These are phyloP conservation scores for Rhabditophanes sp. DNA, from an alignment of 2,888 invertebrate species.

Conservation along the genomic window DNA sequence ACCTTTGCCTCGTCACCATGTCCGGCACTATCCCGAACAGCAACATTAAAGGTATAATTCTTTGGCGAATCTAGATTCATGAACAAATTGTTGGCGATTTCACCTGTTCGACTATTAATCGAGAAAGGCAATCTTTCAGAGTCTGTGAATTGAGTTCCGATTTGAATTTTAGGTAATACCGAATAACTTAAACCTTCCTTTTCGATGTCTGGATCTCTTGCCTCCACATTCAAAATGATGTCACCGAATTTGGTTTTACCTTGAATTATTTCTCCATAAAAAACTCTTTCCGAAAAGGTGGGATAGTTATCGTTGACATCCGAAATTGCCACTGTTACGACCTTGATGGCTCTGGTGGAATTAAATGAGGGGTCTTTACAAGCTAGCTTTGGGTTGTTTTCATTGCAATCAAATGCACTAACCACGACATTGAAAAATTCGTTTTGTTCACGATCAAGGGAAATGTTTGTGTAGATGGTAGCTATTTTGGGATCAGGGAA, in stretches of 20 bases:
- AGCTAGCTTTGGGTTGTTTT: constrained; percentile 5
- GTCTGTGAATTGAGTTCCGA: constrained; percentile 8
- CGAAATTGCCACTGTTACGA: constrained; percentile 1
- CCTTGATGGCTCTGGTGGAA: constrained; percentile 6
- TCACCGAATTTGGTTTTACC: constrained; percentile 9
- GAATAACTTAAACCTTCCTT: constrained; percentile 7
- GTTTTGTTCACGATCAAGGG: not conserved
- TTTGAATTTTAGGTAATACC: constrained; percentile 8
- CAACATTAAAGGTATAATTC: constrained; percentile 7
- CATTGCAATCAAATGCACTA: not conserved
- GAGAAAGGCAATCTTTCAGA: constrained; percentile 9
- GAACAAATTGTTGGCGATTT: constrained; percentile 5
- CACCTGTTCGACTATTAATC: constrained; percentile 5
- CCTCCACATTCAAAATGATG: constrained; percentile 7
- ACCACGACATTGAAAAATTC: not conserved
- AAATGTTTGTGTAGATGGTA: not conserved
- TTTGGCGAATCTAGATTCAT: no score
- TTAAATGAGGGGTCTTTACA: constrained; percentile 4
- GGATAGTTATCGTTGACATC: constrained; percentile 1
- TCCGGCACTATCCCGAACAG: constrained; percentile 8
- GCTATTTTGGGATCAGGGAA: not conserved
- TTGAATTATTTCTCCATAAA: constrained; percentile 9
- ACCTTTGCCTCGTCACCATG: constrained; percentile 8
- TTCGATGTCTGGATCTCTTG: constrained; percentile 6
- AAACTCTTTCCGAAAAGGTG: constrained; percentile 5